phyloP scores from a whole-genome alignment of 2,113 vertebrate species.

The Fregetta grallaria region DNA sequence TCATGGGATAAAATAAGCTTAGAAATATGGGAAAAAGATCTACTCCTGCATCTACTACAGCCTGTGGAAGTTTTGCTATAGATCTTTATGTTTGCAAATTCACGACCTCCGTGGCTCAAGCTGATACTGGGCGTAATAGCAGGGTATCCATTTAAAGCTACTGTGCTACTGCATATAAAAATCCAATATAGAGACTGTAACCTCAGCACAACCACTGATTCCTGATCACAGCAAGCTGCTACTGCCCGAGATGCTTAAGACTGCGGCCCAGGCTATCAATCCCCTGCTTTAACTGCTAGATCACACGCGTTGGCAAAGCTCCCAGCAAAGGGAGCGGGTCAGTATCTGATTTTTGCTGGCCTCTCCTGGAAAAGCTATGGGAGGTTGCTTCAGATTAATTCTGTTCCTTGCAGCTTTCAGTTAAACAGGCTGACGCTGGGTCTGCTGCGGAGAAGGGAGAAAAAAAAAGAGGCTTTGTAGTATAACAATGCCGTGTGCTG shows the following conservation, averaged over 20 bases:
- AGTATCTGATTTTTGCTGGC: neutral
- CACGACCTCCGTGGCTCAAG: neutral
- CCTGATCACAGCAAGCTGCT: neutral
- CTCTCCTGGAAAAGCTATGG: neutral
- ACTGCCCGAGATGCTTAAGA: neutral
- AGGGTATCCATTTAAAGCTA: neutral
- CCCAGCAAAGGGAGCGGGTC: neutral
- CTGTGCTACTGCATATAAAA: neutral
- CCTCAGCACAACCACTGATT: neutral
- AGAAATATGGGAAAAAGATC: neutral
- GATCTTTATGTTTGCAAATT: neutral
- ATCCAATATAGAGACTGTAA: neutral
- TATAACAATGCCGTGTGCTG: constrained; percentile 45
- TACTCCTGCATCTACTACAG: neutral
- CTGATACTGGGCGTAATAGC: neutral
- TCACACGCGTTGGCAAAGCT: neutral
- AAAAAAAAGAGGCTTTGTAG: constrained; percentile 28
- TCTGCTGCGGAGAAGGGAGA: neutral
- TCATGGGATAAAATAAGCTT: neutral
- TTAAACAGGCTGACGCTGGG: constrained; percentile 10
- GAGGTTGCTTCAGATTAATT: neutral
- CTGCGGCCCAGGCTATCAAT: neutral
- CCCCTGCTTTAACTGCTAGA: neutral
- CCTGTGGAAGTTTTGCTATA: neutral
- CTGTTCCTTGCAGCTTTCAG: constrained; percentile 15